phyloP scores from a whole-genome alignment of 64 coral and sea anemone genomes.

The Porites lutea region DNA sequence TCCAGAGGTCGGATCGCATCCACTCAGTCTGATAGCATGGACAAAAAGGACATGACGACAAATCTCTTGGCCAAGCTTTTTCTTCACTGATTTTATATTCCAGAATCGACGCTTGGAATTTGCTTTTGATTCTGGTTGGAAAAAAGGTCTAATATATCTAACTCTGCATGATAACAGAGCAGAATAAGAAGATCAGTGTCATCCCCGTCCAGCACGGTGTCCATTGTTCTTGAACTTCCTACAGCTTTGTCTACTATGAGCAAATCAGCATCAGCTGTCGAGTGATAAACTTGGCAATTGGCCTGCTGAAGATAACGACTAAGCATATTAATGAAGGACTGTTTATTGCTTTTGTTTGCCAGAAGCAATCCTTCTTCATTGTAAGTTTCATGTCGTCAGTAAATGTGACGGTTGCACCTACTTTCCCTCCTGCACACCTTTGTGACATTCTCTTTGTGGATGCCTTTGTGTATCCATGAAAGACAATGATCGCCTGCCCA shows the following conservation, averaged over 20 bases:
- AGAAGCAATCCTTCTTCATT: slow-evolving; percentile 61
- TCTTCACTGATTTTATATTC: slow-evolving; percentile 33
- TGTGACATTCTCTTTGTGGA: slow-evolving; percentile 71
- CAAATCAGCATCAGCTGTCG: slow-evolving; percentile 49
- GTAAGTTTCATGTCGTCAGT: slow-evolving; percentile 48
- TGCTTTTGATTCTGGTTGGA: slow-evolving; percentile 58
- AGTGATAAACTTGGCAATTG: slow-evolving; percentile 9
- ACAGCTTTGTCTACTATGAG: slow-evolving; percentile 69
- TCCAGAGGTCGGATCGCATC: slow-evolving; percentile 56
- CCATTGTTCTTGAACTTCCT: slow-evolving; percentile 9
- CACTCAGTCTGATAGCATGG: slow-evolving; percentile 34
- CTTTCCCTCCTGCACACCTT: slow-evolving; percentile 50
- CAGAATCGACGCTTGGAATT: slow-evolving; percentile 56
- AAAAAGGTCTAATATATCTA: slow-evolving; percentile 46
- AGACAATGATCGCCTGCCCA: no score
- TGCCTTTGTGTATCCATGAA: no score
- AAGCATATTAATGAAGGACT: slow-evolving; percentile 50
- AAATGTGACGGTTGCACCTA: slow-evolving; percentile 49
- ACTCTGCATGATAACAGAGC: not conserved
- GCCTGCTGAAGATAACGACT: not conserved
- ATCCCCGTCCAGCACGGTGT: slow-evolving; percentile 73
- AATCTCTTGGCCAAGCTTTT: slow-evolving; percentile 8
- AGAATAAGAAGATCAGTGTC: slow-evolving; percentile 70
- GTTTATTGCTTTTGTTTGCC: slow-evolving; percentile 67
- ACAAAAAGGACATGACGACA: slow-evolving; percentile 41